These are phyloP conservation scores for Strigamia maritima DNA, from an alignment of 2,888 invertebrate genomes.

Conservation along the genomic window DNA sequence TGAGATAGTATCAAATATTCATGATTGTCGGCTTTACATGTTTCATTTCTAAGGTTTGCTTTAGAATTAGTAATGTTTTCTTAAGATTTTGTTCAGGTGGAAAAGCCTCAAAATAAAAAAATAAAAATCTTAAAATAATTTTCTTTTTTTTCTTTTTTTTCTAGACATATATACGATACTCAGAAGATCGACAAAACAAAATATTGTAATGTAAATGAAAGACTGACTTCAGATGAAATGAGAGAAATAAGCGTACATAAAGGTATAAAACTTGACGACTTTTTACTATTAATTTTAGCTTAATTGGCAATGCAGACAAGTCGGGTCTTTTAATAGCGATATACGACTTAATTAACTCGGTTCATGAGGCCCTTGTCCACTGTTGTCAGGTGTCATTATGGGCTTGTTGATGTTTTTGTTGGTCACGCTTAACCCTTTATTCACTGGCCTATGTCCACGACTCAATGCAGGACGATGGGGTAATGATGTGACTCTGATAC, in stretches of 20 bases:
- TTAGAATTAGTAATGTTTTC: neutral
- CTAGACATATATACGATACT: neutral
- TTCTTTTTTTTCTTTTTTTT: neutral
- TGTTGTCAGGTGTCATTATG: neutral
- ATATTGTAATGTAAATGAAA: too few species aligned
- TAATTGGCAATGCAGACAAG: neutral
- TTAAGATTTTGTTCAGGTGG: neutral
- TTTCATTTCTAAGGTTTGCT: neutral
- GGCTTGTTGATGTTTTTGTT: neutral
- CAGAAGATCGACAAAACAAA: neutral
- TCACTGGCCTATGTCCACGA: conserved; percentile 6
- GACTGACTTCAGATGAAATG: too few species aligned
- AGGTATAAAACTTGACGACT: too few species aligned
- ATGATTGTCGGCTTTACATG: conserved; percentile 2
- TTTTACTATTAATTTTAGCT: too few species aligned
- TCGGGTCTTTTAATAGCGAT: neutral
- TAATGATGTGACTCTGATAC: neutral
- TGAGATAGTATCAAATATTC: conserved; percentile 9
- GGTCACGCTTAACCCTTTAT: conserved; percentile 8
- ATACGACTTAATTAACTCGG: neutral
- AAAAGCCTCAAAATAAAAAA: too few species aligned
- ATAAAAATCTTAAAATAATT: too few species aligned
- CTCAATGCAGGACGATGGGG: neutral
- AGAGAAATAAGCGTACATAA: too few species aligned
- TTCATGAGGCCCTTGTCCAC: neutral